A percentile compares a stretch with the other conserved stretches of the same genome.
Evolutionary conservation across 1,140 invertebrate genomes (phyloP).

Genomic region (Mesaphorura yosii): DNA sequence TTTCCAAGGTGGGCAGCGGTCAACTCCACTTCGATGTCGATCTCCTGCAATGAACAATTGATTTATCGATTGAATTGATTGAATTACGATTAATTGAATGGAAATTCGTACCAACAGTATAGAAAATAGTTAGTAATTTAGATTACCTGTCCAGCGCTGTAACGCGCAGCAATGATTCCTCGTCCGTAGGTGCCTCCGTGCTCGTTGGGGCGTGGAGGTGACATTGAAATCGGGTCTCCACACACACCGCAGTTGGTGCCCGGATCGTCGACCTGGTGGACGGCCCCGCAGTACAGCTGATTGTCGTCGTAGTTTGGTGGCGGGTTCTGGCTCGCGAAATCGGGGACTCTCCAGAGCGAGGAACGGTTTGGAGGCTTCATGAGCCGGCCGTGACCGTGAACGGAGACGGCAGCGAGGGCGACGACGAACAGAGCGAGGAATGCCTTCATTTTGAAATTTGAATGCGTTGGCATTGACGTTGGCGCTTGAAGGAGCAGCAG

Average conservation of each 20-base stretch:
- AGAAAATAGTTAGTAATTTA: no score
- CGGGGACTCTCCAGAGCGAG: slow-evolving; percentile 55
- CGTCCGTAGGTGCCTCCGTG: not conserved
- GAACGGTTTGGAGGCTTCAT: slow-evolving; percentile 53
- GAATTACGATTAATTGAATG: no score
- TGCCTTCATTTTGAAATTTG: no score
- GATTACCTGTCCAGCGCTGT: not conserved
- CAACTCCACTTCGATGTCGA: slow-evolving; percentile 31
- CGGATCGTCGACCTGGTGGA: not conserved
- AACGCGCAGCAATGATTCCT: not conserved
- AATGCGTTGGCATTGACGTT: no score
- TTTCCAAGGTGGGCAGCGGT: slow-evolving; percentile 37
- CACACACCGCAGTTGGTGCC: not conserved
- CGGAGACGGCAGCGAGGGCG: no score
- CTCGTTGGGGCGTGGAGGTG: not conserved
- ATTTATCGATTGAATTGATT: not conserved
- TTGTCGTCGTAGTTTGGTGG: slow-evolving; percentile 58
- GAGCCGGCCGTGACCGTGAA: slow-evolving; percentile 49
- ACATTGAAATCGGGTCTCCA: slow-evolving; percentile 22
- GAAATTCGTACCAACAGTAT: no score
- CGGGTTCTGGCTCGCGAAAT: slow-evolving; percentile 45
- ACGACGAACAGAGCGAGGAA: no score
- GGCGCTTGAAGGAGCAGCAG: no score
- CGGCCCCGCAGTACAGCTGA: not conserved
- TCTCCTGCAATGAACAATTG: slow-evolving; percentile 1